Base-by-base conservation (phyloP, 2,888 invertebrate species). In the Dynastes grantii region DNA sequence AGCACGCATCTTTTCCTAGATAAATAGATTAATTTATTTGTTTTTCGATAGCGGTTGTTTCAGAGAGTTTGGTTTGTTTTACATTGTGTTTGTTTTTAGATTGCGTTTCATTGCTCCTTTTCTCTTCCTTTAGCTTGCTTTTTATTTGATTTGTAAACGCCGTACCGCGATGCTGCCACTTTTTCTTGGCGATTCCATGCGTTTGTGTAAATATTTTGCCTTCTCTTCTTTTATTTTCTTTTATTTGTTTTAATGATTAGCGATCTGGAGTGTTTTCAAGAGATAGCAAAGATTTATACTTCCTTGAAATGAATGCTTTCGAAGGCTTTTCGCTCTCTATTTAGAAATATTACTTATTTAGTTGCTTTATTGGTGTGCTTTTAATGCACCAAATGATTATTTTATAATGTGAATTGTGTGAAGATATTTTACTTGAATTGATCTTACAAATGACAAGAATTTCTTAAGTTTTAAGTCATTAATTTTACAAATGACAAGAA, bases 31-130 rank as follows among this genome's bases (percentile, higher is more conserved):
- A 61, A 22, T 75, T 75, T 61, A 22, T 61, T 29, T 27, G 73
- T 45, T 45, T 11, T 45, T 45, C 45, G 73, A 75, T 13, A 61
- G 73, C 73, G 45, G 16, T 75, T 75, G 73, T 75, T 75, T 61
- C 61, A 75, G 61, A 45, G 73, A 75, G 73, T 75, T 75, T 61
- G 45, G 40, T 75, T 73, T 71, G 71, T 71, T 71, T 71, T 55
- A 55, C 27, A 68, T 51, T 51, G 16, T 32, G 5, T 53, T 29
- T 11, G 37, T 16, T 61, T 51, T 51, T 51, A 68, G 22, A 68
- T 27, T 61, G 58, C 13, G 49, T 45, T 37, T n/a, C 9, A 1
- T 16, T 22, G n/a, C 11, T 22, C 45, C 53, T 58, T 29, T 53
- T 75, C 58, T 73, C 11, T 58, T 40, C 8, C 45, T 61, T 61